These are phyloP conservation scores for Hydractinia symbiolongicarpus DNA, from an alignment of 30 jellyfish, hydroid and myxozoan genomes.

Conservation along the genomic window DNA sequence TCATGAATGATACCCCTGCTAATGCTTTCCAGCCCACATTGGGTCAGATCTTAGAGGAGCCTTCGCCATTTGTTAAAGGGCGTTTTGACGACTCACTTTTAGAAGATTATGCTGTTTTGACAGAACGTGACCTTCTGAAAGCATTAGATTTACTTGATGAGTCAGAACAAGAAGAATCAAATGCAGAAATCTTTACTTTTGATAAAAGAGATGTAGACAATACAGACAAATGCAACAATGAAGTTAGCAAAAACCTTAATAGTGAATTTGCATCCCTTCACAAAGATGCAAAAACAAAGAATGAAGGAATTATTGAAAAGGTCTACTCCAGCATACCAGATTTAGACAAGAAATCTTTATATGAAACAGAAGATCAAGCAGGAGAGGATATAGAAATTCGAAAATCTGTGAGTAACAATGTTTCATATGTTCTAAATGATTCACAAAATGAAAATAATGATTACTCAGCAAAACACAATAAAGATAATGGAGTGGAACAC, in stretches of 20 bases:
- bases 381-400: too few species aligned
- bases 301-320: background rate
- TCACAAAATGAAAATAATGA: too few species aligned
- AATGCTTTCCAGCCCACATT: background rate
- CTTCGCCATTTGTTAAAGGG: background rate
- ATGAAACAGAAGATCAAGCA: too few species aligned
- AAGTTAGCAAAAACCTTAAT: background rate
- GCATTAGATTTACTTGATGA: slow-evolving; percentile 5
- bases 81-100: background rate
- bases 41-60: slow-evolving; percentile 13
- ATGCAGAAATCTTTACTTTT: background rate
- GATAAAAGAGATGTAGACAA: background rate
- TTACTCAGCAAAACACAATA: too few species aligned
- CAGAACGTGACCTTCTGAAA: slow-evolving; percentile 7
- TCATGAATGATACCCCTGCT: too few species aligned
- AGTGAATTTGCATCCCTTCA: slow-evolving; percentile 15
- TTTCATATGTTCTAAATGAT: too few species aligned
- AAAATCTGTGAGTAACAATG: too few species aligned
- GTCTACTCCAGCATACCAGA: background rate
- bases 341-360: background rate
- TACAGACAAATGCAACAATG: background rate
- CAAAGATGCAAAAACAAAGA: slow-evolving; percentile 6
- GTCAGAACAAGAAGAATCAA: background rate
- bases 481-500: background rate
- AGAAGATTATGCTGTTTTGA: slow-evolving; percentile 27